Percentiles rank a stretch among this genome's conserved stretches.
phyloP scores from a whole-genome alignment of 2,113 vertebrate genomes.

The Ranitomeya variabilis region DNA sequence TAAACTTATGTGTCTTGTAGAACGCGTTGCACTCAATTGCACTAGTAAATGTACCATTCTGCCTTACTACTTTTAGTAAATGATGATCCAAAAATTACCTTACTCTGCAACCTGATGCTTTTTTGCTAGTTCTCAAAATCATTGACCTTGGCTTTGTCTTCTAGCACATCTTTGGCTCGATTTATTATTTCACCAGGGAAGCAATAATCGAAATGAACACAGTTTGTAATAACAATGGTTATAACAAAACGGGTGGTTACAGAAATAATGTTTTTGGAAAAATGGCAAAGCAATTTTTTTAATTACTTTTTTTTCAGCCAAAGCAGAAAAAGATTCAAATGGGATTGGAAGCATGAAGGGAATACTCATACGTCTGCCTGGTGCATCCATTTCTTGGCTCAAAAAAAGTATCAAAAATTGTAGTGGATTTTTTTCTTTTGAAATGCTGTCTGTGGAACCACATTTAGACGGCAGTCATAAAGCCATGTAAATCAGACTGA shows the following conservation, averaged over 20 bases:
- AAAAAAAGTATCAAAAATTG: too few relatives aligned
- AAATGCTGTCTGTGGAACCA: too few relatives aligned
- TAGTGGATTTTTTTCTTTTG: too few relatives aligned
- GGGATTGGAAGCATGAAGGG: too few relatives aligned
- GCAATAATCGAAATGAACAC: neutral
- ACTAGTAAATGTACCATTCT: constrained; percentile 28
- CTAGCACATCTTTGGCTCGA: neutral
- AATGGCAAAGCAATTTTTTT: too few relatives aligned
- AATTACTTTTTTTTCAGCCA: too few relatives aligned
- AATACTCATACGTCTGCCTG: too few relatives aligned
- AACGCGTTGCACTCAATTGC: constrained; percentile 29
- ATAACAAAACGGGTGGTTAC: neutral
- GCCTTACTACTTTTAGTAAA: constrained; percentile 23
- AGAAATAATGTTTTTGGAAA: neutral
- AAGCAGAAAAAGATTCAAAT: too few relatives aligned
- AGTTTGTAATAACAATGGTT: neutral
- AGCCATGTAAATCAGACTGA: too few relatives aligned
- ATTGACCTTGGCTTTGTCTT: constrained; percentile 3
- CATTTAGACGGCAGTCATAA: too few relatives aligned
- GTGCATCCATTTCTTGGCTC: too few relatives aligned
- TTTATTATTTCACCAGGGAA: neutral
- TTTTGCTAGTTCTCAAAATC: neutral
- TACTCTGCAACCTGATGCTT: constrained; percentile 18
- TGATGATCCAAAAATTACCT: constrained; percentile 21
- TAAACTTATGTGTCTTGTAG: constrained; percentile 28